These are phyloP conservation scores for Galleria mellonella DNA, from an alignment of 1,140 invertebrate genomes.

Conservation along the genomic window DNA sequence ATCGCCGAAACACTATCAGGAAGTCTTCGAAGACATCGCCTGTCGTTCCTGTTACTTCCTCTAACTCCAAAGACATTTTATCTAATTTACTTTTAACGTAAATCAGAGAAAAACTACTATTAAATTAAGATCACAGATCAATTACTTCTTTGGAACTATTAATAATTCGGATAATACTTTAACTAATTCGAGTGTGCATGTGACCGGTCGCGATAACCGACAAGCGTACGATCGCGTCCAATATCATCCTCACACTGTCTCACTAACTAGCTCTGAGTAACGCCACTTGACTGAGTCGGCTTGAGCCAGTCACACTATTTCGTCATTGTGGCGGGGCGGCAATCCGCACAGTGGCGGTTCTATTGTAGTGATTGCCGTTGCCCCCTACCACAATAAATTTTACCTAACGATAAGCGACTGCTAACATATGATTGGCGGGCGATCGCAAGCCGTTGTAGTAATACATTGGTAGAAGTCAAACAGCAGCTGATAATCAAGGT, in stretches of 20 bases:
- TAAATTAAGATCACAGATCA: slow-evolving; percentile 55
- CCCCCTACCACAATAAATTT: too few relatives aligned
- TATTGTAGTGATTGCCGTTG: neutral
- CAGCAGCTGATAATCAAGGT: slow-evolving; percentile 37
- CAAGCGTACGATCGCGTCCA: slow-evolving; percentile 31
- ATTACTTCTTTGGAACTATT: slow-evolving; percentile 60
- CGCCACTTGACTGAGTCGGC: neutral
- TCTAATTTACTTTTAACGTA: slow-evolving; percentile 30
- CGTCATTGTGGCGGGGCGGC: slow-evolving; percentile 24
- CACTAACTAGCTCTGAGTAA: slow-evolving; percentile 4
- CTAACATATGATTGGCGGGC: too few relatives aligned
- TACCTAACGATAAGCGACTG: too few relatives aligned
- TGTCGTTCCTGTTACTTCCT: slow-evolving; percentile 56
- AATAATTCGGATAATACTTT: slow-evolving; percentile 55
- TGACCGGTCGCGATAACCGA: slow-evolving; percentile 22
- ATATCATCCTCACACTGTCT: slow-evolving; percentile 45
- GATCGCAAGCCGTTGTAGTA: neutral
- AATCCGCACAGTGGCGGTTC: slow-evolving; percentile 45
- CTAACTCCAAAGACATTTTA: slow-evolving; percentile 71
- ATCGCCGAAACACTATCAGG: slow-evolving; percentile 74
- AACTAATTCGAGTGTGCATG: slow-evolving; percentile 38
- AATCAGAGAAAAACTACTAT: slow-evolving; percentile 36
- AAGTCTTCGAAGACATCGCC: slow-evolving; percentile 80
- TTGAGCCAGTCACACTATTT: slow-evolving; percentile 12
- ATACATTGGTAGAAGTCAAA: slow-evolving; percentile 13